Evolutionary conservation across 2,797 vertebrate genomes (phyloP).

Genomic region (Falco novaeseelandiae): DNA sequence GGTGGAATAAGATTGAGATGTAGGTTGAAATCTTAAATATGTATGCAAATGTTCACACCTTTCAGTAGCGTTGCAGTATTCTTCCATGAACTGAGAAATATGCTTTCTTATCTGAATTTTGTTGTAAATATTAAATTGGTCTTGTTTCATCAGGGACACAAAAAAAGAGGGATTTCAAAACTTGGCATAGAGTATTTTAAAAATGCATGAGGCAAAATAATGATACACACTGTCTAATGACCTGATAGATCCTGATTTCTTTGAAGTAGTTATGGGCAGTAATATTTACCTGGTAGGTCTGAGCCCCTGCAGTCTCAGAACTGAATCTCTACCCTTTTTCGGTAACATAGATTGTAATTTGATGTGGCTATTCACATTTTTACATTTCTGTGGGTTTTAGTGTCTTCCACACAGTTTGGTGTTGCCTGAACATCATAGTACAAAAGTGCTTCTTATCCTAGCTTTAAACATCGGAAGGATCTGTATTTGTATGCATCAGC

Average conservation of each 20-base stretch:
- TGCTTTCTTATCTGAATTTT: slow-evolving; percentile 34
- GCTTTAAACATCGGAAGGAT: background rate
- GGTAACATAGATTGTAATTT: slow-evolving; percentile 8
- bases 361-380: slow-evolving; percentile 11
- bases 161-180: slow-evolving; percentile 36
- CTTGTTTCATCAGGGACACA: slow-evolving; percentile 11
- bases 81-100: slow-evolving; percentile 3
- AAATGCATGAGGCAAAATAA: slow-evolving; percentile 54
- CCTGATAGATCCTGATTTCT: slow-evolving; percentile 56
- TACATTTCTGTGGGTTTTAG: slow-evolving; percentile 27
- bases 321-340: slow-evolving; percentile 38
- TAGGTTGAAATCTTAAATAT: slow-evolving; percentile 14
- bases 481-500: background rate
- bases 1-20: background rate
- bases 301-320: slow-evolving; percentile 59
- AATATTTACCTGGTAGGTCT: slow-evolving; percentile 62
- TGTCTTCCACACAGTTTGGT: background rate
- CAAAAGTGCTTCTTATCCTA: background rate
- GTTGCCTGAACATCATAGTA: background rate
- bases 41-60: background rate
- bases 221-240: slow-evolving; percentile 52
- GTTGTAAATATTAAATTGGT: background rate
- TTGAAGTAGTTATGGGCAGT: slow-evolving; percentile 63
- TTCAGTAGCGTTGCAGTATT: background rate
- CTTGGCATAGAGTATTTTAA: slow-evolving; percentile 46